These are phyloP conservation scores for Coelinius sp. DNA, from an alignment of 2,888 invertebrate genomes.

Conservation along the genomic window DNA sequence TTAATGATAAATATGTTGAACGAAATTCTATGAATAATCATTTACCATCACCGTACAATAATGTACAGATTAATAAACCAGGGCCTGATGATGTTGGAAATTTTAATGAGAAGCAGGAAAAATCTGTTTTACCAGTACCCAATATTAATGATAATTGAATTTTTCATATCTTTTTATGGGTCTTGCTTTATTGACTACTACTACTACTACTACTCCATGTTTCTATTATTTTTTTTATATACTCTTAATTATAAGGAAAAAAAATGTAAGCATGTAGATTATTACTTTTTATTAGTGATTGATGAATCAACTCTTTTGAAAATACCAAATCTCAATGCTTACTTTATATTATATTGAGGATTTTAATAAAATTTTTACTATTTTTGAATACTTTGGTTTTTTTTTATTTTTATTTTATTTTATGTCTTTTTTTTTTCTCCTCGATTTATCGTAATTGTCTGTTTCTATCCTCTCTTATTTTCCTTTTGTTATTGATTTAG, in stretches of 20 bases:
- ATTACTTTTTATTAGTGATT: background rate
- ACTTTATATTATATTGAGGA: slow-evolving; percentile 59
- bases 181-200: background rate
- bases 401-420: slow-evolving; percentile 49
- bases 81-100: slow-evolving; percentile 15
- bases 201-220: background rate
- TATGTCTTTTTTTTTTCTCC: slow-evolving; percentile 44
- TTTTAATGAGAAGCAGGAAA: slow-evolving; percentile 41
- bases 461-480: background rate
- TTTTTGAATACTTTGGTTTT: slow-evolving; percentile 64
- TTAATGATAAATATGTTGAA: slow-evolving; percentile 27
- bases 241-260: background rate
- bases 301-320: slow-evolving; percentile 24
- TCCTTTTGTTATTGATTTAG: background rate
- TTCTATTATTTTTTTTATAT: background rate
- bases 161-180: background rate
- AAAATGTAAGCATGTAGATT: background rate
- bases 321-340: slow-evolving; percentile 63
- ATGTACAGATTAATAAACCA: slow-evolving; percentile 23
- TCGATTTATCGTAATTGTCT: background rate
- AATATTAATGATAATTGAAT: slow-evolving; percentile 35
- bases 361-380: slow-evolving; percentile 66
- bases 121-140: slow-evolving; percentile 47
- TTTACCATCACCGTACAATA: slow-evolving; percentile 52
- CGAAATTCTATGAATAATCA: background rate